A percentile compares a stretch with the other conserved stretches of the same genome.
phyloP scores from a whole-genome alignment of 2,797 vertebrate genomes.

The Pristis pectinata region DNA sequence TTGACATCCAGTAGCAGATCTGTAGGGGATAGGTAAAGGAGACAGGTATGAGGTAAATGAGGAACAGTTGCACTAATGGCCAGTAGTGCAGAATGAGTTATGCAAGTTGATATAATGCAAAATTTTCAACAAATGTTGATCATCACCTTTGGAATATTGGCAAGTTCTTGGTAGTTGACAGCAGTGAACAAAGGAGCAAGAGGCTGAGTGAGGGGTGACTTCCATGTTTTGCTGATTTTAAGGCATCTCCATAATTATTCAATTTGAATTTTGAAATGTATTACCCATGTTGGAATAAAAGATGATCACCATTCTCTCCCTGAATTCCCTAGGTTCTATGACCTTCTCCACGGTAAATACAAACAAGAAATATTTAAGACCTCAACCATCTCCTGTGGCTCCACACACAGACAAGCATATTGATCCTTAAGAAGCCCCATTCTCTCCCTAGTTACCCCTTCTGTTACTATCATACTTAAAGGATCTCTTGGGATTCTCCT shows the following conservation, averaged over 20 bases:
- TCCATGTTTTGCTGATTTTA: not conserved
- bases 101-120: not conserved
- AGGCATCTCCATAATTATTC: not conserved
- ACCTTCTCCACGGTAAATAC: too few relatives aligned
- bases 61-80: not conserved
- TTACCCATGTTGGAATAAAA: too few relatives aligned
- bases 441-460: too few relatives aligned
- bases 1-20: not conserved
- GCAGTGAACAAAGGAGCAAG: not conserved
- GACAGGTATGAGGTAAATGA: not conserved
- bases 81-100: not conserved
- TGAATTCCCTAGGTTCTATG: not conserved
- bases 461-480: too few relatives aligned
- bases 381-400: too few relatives aligned
- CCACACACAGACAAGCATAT: too few relatives aligned
- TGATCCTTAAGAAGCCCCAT: too few relatives aligned
- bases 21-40: not conserved
- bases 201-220: too few relatives aligned
- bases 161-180: not conserved
- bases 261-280: not conserved
- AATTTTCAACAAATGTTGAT: not conserved
- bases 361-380: too few relatives aligned
- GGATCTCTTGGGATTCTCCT: too few relatives aligned
- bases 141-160: not conserved
- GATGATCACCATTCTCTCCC: not conserved